Evolutionary conservation across 2,113 vertebrate species (phyloP).

Genomic region (Camelus dromedarius): DNA sequence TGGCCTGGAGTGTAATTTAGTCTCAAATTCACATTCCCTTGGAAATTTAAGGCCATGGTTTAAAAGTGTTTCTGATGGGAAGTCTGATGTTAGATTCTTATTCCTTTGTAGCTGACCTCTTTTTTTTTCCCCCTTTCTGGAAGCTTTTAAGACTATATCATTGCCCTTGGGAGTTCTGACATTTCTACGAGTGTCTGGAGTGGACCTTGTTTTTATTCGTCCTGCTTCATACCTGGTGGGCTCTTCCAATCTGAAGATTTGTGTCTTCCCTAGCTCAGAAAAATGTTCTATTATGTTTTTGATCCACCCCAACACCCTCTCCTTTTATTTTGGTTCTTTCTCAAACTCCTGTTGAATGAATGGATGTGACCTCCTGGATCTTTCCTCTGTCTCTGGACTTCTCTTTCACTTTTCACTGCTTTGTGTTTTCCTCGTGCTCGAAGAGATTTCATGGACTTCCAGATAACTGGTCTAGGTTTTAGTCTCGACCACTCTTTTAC

Average conservation of each 20-base stretch:
- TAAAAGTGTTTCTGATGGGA: slow-evolving; percentile 20
- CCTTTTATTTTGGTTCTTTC: not conserved
- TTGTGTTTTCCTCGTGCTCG: not conserved
- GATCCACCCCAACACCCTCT: accelerated
- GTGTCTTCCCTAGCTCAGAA: not conserved
- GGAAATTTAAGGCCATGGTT: slow-evolving; percentile 18
- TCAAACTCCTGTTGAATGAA: not conserved
- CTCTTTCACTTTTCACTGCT: not conserved
- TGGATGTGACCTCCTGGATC: not conserved
- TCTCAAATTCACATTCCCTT: not conserved
- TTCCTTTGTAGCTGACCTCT: not conserved
- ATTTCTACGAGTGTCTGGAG: not conserved
- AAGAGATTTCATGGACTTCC: not conserved
- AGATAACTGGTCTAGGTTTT: not conserved
- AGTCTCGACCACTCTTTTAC: not conserved
- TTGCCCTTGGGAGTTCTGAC: not conserved
- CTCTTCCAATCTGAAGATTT: not conserved
- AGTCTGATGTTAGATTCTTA: not conserved
- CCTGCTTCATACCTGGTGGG: not conserved
- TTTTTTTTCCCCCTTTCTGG: not conserved
- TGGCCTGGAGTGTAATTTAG: not conserved
- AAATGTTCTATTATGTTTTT: not conserved
- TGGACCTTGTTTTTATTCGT: not conserved
- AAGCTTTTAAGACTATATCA: slow-evolving; percentile 18
- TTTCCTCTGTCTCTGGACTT: not conserved